phyloP scores from a whole-genome alignment of 1,140 invertebrate species.

The Triops longicaudatus region DNA sequence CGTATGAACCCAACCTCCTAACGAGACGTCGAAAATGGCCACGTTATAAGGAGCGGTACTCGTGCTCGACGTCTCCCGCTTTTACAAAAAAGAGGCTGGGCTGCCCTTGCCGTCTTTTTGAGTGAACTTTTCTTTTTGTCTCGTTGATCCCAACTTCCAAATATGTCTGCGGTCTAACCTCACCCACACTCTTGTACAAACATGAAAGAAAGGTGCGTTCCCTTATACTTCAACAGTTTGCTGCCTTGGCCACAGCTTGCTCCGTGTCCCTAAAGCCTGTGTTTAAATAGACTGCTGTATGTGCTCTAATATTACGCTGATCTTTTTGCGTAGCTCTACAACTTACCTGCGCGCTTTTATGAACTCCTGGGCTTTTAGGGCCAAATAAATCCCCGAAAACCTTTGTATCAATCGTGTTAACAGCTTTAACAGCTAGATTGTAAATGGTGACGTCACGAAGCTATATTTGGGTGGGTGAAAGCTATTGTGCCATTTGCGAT shows the following conservation, averaged over 20 bases:
- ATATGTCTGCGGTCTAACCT: slow-evolving; percentile 10
- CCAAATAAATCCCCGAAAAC: no score
- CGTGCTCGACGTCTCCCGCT: not conserved
- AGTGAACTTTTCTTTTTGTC: not conserved
- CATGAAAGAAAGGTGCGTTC: not conserved
- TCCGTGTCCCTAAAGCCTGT: not conserved
- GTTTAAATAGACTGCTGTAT: not conserved
- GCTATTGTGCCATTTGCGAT: no score
- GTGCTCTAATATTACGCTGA: no score
- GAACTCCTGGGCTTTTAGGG: no score
- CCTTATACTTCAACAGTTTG: not conserved
- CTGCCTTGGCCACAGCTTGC: not conserved
- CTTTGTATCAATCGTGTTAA: no score
- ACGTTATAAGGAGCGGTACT: not conserved
- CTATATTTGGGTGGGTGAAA: no score
- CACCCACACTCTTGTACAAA: slow-evolving; percentile 7
- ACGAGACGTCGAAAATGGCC: not conserved
- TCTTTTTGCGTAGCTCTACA: no score
- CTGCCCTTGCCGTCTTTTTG: not conserved
- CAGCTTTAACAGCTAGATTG: no score
- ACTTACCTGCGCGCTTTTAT: no score
- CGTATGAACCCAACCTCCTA: not conserved
- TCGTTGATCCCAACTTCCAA: not conserved
- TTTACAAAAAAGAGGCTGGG: not conserved
- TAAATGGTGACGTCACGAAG: no score